Evolutionary conservation across 2,113 vertebrate species (phyloP).

Genomic region (Laticauda laticaudata): DNA sequence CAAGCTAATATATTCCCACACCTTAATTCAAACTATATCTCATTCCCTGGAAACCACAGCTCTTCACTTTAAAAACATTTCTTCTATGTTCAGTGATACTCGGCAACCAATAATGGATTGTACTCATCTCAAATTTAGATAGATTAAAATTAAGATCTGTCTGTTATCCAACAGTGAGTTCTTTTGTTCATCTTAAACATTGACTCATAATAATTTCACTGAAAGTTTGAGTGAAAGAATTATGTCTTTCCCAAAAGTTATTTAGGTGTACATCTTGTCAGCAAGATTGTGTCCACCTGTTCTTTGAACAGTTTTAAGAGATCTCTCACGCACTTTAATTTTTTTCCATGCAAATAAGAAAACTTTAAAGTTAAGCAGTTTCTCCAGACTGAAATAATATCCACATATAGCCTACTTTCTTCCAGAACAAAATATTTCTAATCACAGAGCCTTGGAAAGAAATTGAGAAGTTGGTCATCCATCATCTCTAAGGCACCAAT

Average conservation of each 20-base stretch:
- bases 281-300: not conserved
- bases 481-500: not conserved
- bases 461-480: not conserved
- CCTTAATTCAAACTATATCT: not conserved
- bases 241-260: not conserved
- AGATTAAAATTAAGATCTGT: not conserved
- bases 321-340: not conserved
- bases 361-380: not conserved
- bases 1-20: not conserved
- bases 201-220: not conserved
- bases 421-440: not conserved
- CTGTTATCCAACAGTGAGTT: not conserved
- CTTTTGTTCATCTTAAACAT: not conserved
- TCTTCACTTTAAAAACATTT: not conserved
- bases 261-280: not conserved
- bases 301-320: not conserved
- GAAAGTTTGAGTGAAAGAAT: not conserved
- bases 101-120: not conserved
- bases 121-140: not conserved
- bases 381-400: not conserved
- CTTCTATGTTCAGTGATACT: not conserved
- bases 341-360: not conserved
- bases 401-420: not conserved
- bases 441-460: not conserved
- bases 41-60: not conserved